Percentiles rank a stretch among this genome's conserved stretches.
Evolutionary conservation across 1,140 invertebrate species (phyloP).

Genomic region (Drosophila rhopaloa): DNA sequence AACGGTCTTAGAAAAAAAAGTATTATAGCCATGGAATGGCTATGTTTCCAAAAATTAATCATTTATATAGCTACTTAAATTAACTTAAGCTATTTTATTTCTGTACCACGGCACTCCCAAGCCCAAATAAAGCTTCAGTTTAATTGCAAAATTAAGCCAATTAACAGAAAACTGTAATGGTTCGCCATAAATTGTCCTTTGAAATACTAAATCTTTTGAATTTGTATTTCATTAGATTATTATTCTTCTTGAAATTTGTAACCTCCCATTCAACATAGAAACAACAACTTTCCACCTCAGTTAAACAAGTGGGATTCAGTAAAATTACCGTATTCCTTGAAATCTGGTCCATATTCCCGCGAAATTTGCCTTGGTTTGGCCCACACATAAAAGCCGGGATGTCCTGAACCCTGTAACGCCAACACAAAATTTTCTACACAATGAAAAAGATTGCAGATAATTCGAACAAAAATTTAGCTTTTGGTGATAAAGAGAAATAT

Average conservation of each 20-base stretch:
- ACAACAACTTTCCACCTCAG: conserved; percentile 1
- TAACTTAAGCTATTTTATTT: no score
- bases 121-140: no score
- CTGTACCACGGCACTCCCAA: no score
- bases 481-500: no score
- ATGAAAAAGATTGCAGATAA: background rate
- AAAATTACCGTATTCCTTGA: conserved; percentile 18
- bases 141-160: background rate
- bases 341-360: conserved; percentile 14
- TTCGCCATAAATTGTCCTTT: background rate
- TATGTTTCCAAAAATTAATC: no score
- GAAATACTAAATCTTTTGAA: background rate
- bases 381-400: conserved; percentile 25
- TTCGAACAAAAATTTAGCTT: no score
- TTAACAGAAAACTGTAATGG: background rate
- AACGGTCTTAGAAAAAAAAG: no score
- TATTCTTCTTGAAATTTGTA: conserved; percentile 5
- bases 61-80: no score
- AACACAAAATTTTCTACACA: conserved; percentile 19
- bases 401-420: conserved; percentile 23
- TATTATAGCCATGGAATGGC: no score
- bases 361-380: conserved; percentile 16
- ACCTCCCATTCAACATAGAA: conserved; percentile 3
- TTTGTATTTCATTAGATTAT: background rate
- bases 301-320: background rate